These are phyloP conservation scores for Xestobium rufovillosum DNA, from an alignment of 2,888 invertebrate species.

Conservation along the genomic window DNA sequence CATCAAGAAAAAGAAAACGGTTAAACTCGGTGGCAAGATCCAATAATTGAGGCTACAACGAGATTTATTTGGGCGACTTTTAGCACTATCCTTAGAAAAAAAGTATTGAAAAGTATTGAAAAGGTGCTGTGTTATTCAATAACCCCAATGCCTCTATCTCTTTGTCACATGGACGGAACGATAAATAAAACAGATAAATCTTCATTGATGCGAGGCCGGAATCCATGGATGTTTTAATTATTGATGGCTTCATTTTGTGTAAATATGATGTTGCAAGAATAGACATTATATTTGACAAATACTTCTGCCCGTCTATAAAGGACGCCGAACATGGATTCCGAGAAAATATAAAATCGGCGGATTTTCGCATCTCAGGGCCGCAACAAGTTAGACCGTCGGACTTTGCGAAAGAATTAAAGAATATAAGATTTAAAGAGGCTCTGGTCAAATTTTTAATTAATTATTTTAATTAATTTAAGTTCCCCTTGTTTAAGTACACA, in stretches of 20 bases:
- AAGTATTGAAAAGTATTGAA: conserved; percentile 4
- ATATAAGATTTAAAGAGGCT: conserved; percentile 2
- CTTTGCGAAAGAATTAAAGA: conserved; percentile 4
- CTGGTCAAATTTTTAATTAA: conserved; percentile 4
- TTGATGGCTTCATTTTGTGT: no score
- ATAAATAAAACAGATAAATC: conserved; percentile 5
- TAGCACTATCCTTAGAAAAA: conserved; percentile 9
- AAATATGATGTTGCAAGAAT: conserved; percentile 1
- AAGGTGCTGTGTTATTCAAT: conserved; percentile 5
- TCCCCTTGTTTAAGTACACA: no score
- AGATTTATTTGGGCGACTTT: conserved; percentile 5
- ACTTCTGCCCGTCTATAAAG: conserved; percentile 3
- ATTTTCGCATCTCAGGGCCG: conserved; percentile 4
- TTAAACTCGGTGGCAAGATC: conserved; percentile 5
- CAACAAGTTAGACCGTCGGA: conserved; percentile 3
- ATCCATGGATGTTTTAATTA: no score
- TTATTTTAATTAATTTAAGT: no score
- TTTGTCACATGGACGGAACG: conserved; percentile 7
- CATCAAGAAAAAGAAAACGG: conserved; percentile 3
- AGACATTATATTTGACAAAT: background rate
- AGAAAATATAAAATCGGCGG: background rate
- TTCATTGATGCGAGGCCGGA: conserved; percentile 7
- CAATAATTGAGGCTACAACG: conserved; percentile 5
- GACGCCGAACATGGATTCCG: conserved; percentile 3
- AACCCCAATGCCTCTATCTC: conserved; percentile 7